A percentile compares a stretch with the other conserved stretches of the same genome.
phyloP scores from a whole-genome alignment of 2,113 vertebrate species.

The Grantiella picta region DNA sequence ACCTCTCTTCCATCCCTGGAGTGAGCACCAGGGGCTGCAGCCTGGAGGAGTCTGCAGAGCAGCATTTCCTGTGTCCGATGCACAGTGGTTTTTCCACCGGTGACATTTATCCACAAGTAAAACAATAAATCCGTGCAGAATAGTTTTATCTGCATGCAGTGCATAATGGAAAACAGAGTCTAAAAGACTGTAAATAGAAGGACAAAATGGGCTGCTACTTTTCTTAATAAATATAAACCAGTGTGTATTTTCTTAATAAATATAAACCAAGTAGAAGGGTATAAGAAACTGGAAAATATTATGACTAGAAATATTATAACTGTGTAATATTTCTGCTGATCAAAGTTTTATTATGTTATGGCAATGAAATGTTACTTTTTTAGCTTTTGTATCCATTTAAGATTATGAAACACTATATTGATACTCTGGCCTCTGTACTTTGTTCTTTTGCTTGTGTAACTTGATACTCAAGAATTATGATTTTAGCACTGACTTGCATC shows the following conservation, averaged over 20 bases:
- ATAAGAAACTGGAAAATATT: neutral
- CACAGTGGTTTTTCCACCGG: neutral
- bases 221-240: neutral
- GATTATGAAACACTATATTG: slow-evolving; percentile 45
- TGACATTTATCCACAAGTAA: neutral
- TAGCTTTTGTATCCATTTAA: neutral
- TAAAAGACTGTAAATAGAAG: neutral
- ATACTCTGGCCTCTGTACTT: neutral
- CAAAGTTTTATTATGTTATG: neutral
- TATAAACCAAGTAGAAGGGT: neutral
- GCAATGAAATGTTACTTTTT: neutral
- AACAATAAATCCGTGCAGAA: neutral
- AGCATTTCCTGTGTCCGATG: neutral
- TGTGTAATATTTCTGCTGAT: neutral
- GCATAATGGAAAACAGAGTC: neutral
- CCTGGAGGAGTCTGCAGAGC: neutral
- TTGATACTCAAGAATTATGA: accelerated
- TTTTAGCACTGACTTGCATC: neutral
- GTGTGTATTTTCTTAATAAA: neutral
- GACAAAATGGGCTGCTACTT: neutral
- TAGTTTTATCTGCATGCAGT: neutral
- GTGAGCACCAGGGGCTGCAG: accelerated
- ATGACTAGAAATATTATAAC: neutral
- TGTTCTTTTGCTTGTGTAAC: neutral
- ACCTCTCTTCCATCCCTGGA: neutral